Conservation (phyloP, 1,140 invertebrate genomes). For the Rhynchophorus ferrugineus region DNA sequence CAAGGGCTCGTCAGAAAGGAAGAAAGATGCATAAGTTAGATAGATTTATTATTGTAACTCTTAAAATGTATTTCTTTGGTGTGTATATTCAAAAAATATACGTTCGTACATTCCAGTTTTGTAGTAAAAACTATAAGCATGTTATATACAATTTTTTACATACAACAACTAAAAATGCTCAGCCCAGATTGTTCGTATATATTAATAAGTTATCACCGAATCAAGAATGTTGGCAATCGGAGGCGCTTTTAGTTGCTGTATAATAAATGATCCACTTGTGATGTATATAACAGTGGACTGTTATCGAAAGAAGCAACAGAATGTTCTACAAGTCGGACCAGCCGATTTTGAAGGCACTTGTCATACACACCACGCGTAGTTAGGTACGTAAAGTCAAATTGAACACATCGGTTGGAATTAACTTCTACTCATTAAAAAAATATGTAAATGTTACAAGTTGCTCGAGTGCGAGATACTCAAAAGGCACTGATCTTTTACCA, state of each 20-base stretch:
- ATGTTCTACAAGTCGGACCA: conserved; percentile 25
- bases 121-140: conserved; percentile 39
- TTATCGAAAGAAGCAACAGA: conserved; percentile 16
- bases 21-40: conserved; percentile 26
- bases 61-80: conserved; percentile 42
- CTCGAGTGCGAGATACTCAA: conserved; percentile 1
- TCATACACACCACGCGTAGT: conserved; percentile 38
- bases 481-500: conserved; percentile 21
- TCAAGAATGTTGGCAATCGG: conserved; percentile 2
- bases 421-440: conserved; percentile 1
- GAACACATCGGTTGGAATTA: conserved; percentile 40
- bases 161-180: conserved; percentile 36
- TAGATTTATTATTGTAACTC: conserved; percentile 24
- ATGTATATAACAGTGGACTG: conserved; percentile 36
- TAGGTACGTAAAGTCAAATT: conserved; percentile 38
- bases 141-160: conserved; percentile 34
- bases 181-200: background rate
- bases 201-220: background rate
- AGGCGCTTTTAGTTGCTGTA: conserved; percentile 34
- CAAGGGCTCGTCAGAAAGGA: conserved; percentile 13
- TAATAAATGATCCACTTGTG: conserved; percentile 33
- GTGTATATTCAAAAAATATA: conserved; percentile 42
- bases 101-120: conserved; percentile 37
- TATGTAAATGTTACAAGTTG: background rate
- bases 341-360: conserved; percentile 30